Evolutionary conservation across 2,797 vertebrate species (phyloP), one percentile per base, ranked within the genome.

Genomic region (Aldrovandia affinis): DNA sequence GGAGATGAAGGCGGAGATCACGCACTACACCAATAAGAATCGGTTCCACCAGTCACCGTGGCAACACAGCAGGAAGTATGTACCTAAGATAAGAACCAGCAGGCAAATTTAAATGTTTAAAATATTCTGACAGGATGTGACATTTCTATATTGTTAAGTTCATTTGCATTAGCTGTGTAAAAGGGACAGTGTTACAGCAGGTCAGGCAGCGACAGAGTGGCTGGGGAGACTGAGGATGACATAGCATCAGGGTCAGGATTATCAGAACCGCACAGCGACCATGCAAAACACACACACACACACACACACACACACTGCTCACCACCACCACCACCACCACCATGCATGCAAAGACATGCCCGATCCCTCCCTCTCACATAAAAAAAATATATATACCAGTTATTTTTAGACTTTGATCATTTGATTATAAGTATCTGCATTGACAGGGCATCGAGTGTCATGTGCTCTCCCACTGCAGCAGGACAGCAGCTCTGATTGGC

Each of bases 221-320:
- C 77, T 30, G 33, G 14, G 25, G 18, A 47, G 65, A 65, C 65
- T 83, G 50, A 44, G 28, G 80, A 20, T 57, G 70, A 59, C 65
- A 78, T 81, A 80, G 75, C 78, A 78, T 84, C 73, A 85, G 78
- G 28, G 54, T 54, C 55, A 86, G 85, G 88, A 90, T 88, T 90
- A 89, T 90, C 87, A 87, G 78, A 57, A 89, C 88, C 80, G 90
- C 87, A 91, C 87, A 89, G 87, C 87, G 87, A 85, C 82, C 86
- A 90, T 89, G 90, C 88, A 89, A 86, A 86, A 85, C 86, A 85
- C 82, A 78, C 86, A 50, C 33, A 47, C 77, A 10, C 83, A 85
- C 61, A 65, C 70, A 85, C 86, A 85, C 82, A 78, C 86, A 80
- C 83, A 77, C 78, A 80, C 73, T 33, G 39, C 61, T 12, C 77